Conservation (phyloP, 2,797 vertebrate species). For the Gephyroberyx darwinii region DNA sequence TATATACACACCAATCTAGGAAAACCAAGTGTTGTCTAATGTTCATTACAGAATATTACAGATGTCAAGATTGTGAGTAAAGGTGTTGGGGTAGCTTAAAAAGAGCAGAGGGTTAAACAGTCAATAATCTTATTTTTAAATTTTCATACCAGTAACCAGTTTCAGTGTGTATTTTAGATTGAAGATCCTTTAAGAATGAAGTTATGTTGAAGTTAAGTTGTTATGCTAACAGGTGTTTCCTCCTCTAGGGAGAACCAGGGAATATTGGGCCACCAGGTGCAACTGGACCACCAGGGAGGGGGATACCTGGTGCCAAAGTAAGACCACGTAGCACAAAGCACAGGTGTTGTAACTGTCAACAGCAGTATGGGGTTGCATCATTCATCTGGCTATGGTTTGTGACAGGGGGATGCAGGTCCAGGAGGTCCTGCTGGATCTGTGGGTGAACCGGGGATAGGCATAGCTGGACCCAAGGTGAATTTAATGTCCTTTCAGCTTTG, state of each 20-base stretch:
- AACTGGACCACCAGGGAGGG: slow-evolving; percentile 79
- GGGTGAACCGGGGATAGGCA: slow-evolving; percentile 82
- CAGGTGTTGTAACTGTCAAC: background rate
- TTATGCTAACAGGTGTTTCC: slow-evolving; percentile 10
- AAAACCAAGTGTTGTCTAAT: background rate
- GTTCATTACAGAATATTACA: too few relatives aligned
- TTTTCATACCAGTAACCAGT: too few relatives aligned
- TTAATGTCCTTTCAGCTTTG: background rate
- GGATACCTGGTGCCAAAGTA: slow-evolving; percentile 87
- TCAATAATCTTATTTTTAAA: too few relatives aligned
- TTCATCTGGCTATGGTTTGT: slow-evolving; percentile 16
- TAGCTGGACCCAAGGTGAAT: slow-evolving; percentile 84
- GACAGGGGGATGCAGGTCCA: slow-evolving; percentile 85
- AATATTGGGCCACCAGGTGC: slow-evolving; percentile 77
- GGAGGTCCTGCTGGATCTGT: slow-evolving; percentile 78
- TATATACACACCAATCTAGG: background rate
- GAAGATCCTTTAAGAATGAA: too few relatives aligned
- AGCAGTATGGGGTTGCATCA: background rate
- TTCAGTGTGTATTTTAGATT: too few relatives aligned
- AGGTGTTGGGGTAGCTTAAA: background rate
- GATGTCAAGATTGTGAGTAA: background rate
- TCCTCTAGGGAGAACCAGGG: slow-evolving; percentile 80
- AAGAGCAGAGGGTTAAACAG: too few relatives aligned
- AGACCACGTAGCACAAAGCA: background rate
- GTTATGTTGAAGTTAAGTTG: too few relatives aligned